Evolutionary conservation across 2,797 vertebrate genomes (phyloP), one percentile per base, ranked within the genome.

Genomic region (Sebastolobus alascanus): DNA sequence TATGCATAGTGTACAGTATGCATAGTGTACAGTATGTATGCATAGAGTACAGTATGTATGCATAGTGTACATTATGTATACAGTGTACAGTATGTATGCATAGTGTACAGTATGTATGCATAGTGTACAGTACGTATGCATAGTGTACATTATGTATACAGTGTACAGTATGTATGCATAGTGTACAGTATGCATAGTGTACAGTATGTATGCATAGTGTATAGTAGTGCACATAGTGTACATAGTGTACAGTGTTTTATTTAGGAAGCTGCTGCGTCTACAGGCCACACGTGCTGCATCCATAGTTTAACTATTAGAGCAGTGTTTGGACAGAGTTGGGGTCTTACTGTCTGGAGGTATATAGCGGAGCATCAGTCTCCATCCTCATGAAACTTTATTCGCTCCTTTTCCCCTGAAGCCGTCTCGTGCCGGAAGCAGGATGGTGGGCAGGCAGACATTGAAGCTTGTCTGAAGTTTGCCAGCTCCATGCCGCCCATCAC

Each of bases 401-500:
- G 2, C 56, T 84, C 8, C 29, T 18, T 16, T 67, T 1, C 60
- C 31, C 25, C 54, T 58, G 3, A 82, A 99, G 98, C 98, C n/a
- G 96, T 99, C 85, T 99, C 98, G 5, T 99, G 98, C 90, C 96
- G 97, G 83, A 98, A 96, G 89, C 96, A 97, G 91, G 98, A 99
- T 1, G 97, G 97, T 50, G 97, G 96, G 4, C 97, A 97, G 79
- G 96, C 96, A 79, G 96, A 98, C 38, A 79, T 98, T 31, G 96
- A 93, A 5, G 94, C 96, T 37, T 99, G 98, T 92, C 96, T 99
- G 38, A 95, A 93, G 88, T 90, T 96, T 22, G 93, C 96, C 29
- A 96, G 96, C 64, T 92, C 97, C 0, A 96, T 99, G 95, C 98
- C 98, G 59, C 68, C 95, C 10, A 95, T 99, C 87, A 98, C 97